Evolutionary conservation across 2,888 invertebrate genomes (phyloP).

Genomic region (Spodoptera picta): DNA sequence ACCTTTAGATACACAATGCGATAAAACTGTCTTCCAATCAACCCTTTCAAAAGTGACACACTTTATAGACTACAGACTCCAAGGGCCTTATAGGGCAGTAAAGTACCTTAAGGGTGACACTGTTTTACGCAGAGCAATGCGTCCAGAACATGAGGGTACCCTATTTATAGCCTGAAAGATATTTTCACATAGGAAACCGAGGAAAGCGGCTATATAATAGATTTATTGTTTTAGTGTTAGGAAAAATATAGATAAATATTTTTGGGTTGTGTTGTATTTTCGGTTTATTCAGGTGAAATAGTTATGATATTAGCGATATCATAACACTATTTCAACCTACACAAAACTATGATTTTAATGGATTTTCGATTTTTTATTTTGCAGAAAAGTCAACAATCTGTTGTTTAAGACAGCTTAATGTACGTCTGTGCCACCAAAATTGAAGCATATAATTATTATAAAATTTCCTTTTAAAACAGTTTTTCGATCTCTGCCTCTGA

Average conservation of each 20-base stretch:
- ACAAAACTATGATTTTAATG: no score
- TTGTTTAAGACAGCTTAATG: no score
- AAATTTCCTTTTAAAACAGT: no score
- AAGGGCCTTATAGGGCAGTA: conserved; percentile 40
- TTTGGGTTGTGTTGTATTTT: not conserved
- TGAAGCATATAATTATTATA: no score
- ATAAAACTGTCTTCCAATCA: conserved; percentile 52
- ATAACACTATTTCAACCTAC: no score
- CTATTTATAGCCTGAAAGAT: conserved; percentile 43
- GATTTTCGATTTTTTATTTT: no score
- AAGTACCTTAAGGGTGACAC: conserved; percentile 52
- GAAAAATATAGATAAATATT: not conserved
- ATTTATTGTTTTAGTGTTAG: conserved; percentile 18
- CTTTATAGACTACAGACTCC: conserved; percentile 48
- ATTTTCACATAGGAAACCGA: conserved; percentile 33
- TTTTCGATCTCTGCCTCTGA: no score
- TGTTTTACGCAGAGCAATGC: conserved; percentile 46
- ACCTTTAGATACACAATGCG: conserved; percentile 32
- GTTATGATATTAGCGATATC: no score
- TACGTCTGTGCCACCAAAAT: no score
- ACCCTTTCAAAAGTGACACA: conserved; percentile 48
- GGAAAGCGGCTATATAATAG: conserved; percentile 24
- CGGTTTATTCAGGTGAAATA: no score
- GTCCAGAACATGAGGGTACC: conserved; percentile 23
- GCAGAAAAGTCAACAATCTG: no score